Evolutionary conservation across 53 echinoderm and acorn worm genomes (phyloP), one percentile per base, ranked within the genome.

Genomic region (Echinometra lucunter): DNA sequence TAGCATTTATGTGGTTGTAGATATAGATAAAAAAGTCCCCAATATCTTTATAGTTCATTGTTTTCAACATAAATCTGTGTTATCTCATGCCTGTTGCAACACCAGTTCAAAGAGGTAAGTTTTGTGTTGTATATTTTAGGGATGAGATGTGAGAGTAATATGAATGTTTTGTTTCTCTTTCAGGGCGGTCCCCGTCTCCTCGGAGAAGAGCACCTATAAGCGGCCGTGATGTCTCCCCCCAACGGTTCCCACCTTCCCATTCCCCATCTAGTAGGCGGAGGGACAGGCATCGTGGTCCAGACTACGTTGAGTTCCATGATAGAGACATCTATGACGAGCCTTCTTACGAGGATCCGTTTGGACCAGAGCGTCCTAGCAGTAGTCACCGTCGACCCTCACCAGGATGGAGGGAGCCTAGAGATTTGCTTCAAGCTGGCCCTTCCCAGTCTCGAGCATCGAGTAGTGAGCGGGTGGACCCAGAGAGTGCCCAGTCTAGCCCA

Each of bases 151-250:
- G 7, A 78, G 7, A 56, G 13, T 78, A 42, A 78, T 78, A 21
- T 78, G 78, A 78, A 8, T 85, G 30, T 49, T 85, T 85, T n/a
- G 9, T 83, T 66, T 38, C 12, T 87, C 19, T 37, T 19, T 25
- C 78, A 97, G 97, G 94, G 95, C 95, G 97, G 95, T 97, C 97
- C 95, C 97, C 97, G 87, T 95, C 95, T 92, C 97, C 97, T 80
- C 45, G 97, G 89, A 95, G 97, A 95, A 95, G 97, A 95, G 89
- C 96, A 95, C 88, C 89, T 96, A 42, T 94, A 94, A 63, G 58
- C 58, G 44, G 40, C 4, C 94, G 94, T 60, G 94, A 94, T 57
- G 82, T 63, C 4, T 94, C 94, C 38, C 94, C 94, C 18, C 94
- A 94, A 47, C 66, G 94, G 58, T 94, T 58, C 55, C 83, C 94